Percentiles rank a stretch among this genome's conserved stretches.
phyloP scores from a whole-genome alignment of 30 jellyfish, hydroid and myxozoan species.

The Clytia hemisphaerica region DNA sequence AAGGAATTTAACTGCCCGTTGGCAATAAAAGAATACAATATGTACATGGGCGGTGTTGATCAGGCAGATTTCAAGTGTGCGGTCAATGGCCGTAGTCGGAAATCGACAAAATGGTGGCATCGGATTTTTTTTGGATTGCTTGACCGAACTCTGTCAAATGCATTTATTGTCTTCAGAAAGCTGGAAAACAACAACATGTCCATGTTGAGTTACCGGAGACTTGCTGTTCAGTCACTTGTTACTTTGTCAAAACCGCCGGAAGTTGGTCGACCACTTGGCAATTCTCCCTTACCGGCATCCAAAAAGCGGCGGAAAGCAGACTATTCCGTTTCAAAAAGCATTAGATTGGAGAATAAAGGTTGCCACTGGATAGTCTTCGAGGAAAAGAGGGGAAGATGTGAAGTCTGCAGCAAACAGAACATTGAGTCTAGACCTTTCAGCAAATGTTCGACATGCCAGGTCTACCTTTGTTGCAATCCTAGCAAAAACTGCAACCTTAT shows the following conservation, averaged over 20 bases:
- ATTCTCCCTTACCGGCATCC: slow-evolving; percentile 31
- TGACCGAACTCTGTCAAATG: slow-evolving; percentile 49
- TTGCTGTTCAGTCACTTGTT: slow-evolving; percentile 62
- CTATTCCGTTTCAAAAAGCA: slow-evolving; percentile 44
- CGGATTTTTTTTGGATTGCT: slow-evolving; percentile 47
- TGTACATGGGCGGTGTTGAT: slow-evolving; percentile 58
- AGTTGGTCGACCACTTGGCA: slow-evolving; percentile 62
- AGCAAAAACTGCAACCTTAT: slow-evolving; percentile 44
- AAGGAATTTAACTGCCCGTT: slow-evolving; percentile 37
- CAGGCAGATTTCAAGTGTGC: slow-evolving; percentile 69
- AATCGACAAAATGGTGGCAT: slow-evolving; percentile 75
- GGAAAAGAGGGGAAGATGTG: slow-evolving; percentile 65
- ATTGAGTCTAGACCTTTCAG: slow-evolving; percentile 45
- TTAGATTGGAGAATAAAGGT: slow-evolving; percentile 57
- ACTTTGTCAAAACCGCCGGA: slow-evolving; percentile 53
- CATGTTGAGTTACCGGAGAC: slow-evolving; percentile 43
- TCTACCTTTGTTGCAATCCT: slow-evolving; percentile 41
- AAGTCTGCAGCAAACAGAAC: slow-evolving; percentile 44
- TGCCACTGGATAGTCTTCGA: slow-evolving; percentile 36
- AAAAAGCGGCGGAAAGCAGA: slow-evolving; percentile 50
- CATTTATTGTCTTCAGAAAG: slow-evolving; percentile 45
- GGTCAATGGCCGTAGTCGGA: slow-evolving; percentile 42
- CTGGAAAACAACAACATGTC: slow-evolving; percentile 15
- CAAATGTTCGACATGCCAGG: slow-evolving; percentile 52
- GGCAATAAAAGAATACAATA: slow-evolving; percentile 51